These are phyloP conservation scores for Apis cerana DNA, from an alignment of 1,140 invertebrate genomes.

Conservation along the genomic window DNA sequence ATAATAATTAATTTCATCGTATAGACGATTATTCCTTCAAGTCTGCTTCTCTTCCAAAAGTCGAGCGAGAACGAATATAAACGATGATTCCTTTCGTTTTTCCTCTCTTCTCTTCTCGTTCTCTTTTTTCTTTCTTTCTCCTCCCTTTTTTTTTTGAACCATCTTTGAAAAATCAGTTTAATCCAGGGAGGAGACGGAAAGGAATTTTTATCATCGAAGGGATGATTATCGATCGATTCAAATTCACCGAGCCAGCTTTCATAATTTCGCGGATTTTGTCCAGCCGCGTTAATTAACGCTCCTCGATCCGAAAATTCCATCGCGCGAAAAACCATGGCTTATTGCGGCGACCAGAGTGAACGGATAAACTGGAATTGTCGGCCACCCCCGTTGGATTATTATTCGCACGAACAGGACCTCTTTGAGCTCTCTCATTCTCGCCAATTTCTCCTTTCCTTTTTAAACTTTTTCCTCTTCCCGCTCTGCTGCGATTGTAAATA, in stretches of 20 bases:
- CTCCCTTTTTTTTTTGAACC: neutral
- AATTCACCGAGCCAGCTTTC: neutral
- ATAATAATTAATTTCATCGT: neutral
- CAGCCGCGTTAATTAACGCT: constrained; percentile 20
- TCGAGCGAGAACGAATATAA: too few species aligned
- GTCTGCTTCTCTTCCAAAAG: too few species aligned
- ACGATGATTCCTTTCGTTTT: neutral
- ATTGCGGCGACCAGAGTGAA: neutral
- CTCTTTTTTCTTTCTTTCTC: neutral
- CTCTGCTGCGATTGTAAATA: neutral
- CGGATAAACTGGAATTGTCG: constrained; percentile 8
- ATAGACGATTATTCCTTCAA: neutral
- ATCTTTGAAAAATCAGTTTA: neutral
- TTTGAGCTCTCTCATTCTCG: neutral
- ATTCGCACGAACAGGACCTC: neutral
- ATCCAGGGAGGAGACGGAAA: neutral
- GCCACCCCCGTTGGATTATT: constrained; percentile 7
- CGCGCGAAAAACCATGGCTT: constrained; percentile 5
- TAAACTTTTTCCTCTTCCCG: neutral
- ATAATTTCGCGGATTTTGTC: constrained; percentile 31
- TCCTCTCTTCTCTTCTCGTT: neutral
- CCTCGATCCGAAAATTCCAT: neutral
- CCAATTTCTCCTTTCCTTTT: neutral
- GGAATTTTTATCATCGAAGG: neutral
- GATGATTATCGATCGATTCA: neutral